Percentiles rank a stretch among this genome's conserved stretches.
These are phyloP conservation scores for Acleris emargana DNA, from an alignment of 2,888 invertebrate species.

Conservation along the genomic window DNA sequence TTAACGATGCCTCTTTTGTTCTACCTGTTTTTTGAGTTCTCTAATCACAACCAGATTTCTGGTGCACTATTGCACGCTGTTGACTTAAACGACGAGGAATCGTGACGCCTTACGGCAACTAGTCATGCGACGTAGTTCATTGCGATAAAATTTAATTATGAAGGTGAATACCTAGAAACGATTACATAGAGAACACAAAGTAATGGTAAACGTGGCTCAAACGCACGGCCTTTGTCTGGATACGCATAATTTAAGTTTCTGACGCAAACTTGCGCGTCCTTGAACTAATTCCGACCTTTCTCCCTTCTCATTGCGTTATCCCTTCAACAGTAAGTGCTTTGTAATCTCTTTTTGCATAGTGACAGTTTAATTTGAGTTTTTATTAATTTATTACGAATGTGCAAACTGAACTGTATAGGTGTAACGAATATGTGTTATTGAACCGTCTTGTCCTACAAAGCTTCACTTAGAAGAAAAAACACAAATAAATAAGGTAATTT, in stretches of 20 bases:
- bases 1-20: constrained; percentile 32
- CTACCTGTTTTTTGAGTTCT: background rate
- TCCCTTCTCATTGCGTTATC: constrained; percentile 15
- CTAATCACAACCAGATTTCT: background rate
- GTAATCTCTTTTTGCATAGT: constrained; percentile 13
- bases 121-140: constrained; percentile 2
- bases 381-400: background rate
- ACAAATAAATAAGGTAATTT: too few species aligned
- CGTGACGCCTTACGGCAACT: constrained; percentile 4
- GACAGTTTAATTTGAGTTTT: background rate
- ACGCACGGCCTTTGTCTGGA: constrained; percentile 15
- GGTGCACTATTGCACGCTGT: too few species aligned
- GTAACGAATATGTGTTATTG: too few species aligned
- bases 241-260: constrained; percentile 24
- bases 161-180: background rate
- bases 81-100: background rate
- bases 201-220: constrained; percentile 2
- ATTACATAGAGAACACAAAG: background rate
- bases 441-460: too few species aligned
- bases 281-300: constrained; percentile 24
- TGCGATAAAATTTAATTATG: constrained; percentile 1
- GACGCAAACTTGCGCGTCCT: constrained; percentile 26
- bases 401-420: too few species aligned
- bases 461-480: too few species aligned
- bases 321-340: constrained; percentile 2